Conservation (phyloP, 2,888 invertebrate genomes). For the Abscondita cerata region DNA sequence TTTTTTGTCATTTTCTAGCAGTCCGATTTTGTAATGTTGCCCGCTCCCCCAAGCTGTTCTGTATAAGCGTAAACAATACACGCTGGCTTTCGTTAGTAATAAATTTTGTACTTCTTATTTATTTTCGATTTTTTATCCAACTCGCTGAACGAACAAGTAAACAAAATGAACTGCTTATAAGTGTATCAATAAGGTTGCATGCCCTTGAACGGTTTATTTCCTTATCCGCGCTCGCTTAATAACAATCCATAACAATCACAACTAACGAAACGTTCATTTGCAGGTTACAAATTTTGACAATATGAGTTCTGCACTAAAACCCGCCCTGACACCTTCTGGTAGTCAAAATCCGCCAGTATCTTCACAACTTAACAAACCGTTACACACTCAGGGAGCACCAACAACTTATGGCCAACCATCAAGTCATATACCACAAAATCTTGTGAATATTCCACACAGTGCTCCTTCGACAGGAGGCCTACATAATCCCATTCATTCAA, state of each 20-base stretch:
- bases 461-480: constrained; percentile 30
- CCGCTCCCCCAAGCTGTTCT: constrained; percentile 51
- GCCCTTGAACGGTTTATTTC: constrained; percentile 29
- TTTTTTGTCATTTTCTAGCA: constrained; percentile 2
- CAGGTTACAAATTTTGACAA: constrained; percentile 36
- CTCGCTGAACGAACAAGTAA: no score
- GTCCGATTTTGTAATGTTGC: constrained; percentile 2
- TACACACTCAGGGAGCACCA: constrained; percentile 51
- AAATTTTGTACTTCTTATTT: neutral
- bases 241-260: neutral
- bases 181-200: constrained; percentile 15
- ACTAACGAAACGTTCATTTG: constrained; percentile 11
- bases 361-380: constrained; percentile 49
- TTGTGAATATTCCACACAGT: constrained; percentile 47
- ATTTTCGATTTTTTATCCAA: no score
- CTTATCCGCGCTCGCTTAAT: constrained; percentile 5
- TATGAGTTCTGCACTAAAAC: constrained; percentile 71
- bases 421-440: constrained; percentile 49
- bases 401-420: constrained; percentile 51
- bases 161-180: constrained; percentile 3
- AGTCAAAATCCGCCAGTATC: constrained; percentile 54
- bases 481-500: constrained; percentile 25
- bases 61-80: constrained; percentile 45
- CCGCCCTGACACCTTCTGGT: constrained; percentile 62
- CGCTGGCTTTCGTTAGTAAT: constrained; percentile 24